A percentile compares a stretch with the other conserved stretches of the same genome.
These are phyloP conservation scores for Sphenopsis melanotis DNA, from an alignment of 2,797 vertebrate species.

Conservation along the genomic window DNA sequence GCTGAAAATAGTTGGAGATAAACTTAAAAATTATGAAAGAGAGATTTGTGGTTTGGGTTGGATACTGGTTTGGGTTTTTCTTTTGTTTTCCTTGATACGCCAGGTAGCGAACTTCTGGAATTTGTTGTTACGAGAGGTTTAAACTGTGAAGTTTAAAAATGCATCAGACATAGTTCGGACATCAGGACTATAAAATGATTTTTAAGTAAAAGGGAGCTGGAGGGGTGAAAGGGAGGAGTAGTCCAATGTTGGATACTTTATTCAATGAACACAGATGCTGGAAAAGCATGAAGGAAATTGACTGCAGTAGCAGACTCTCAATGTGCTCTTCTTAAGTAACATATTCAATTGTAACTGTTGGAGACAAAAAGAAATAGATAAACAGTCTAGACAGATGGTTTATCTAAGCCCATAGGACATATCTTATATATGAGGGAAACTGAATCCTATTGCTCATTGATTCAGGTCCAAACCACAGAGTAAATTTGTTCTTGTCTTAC, in stretches of 20 bases:
- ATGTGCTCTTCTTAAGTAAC: neutral
- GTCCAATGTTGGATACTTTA: neutral
- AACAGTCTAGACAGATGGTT: neutral
- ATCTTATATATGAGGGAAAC: neutral
- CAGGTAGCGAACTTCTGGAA: neutral
- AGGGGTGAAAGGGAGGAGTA: neutral
- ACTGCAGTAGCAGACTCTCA: neutral
- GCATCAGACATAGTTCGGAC: neutral
- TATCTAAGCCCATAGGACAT: neutral
- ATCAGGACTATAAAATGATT: neutral
- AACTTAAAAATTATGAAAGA: neutral
- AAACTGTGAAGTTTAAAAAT: neutral
- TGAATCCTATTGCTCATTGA: neutral
- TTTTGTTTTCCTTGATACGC: neutral
- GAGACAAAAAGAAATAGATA: neutral
- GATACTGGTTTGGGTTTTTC: neutral
- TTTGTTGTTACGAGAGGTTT: neutral
- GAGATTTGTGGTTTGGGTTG: neutral
- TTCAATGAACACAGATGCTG: neutral
- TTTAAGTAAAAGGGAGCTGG: neutral
- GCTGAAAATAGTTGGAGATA: neutral
- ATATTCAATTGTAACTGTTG: neutral
- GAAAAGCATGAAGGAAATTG: neutral
- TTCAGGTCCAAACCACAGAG: slow-evolving; percentile 6
- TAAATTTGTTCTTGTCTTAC: neutral